Conservation (phyloP, 1,140 invertebrate genomes). For the Acromyrmex echinatior region DNA sequence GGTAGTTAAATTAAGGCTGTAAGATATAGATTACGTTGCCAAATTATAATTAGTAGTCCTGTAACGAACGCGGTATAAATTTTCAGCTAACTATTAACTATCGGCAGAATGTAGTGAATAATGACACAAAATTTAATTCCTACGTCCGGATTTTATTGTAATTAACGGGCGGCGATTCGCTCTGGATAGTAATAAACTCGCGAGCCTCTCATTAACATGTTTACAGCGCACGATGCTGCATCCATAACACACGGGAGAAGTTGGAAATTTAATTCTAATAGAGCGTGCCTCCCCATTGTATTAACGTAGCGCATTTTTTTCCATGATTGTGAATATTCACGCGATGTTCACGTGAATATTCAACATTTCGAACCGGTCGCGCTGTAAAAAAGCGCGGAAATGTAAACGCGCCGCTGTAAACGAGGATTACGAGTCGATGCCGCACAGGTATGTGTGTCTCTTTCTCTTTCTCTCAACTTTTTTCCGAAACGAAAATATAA, state of each 20-base stretch:
- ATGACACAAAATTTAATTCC: slow-evolving; percentile 10
- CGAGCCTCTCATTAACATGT: slow-evolving; percentile 14
- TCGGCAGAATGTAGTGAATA: neutral
- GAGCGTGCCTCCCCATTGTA: slow-evolving; percentile 8
- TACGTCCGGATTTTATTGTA: slow-evolving; percentile 17
- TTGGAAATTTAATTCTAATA: slow-evolving; percentile 35
- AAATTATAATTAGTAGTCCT: slow-evolving; percentile 43
- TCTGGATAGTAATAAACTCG: slow-evolving; percentile 9
- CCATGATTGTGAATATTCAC: slow-evolving; percentile 36
- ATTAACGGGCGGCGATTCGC: slow-evolving; percentile 27
- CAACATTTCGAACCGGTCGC: neutral
- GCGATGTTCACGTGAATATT: slow-evolving; percentile 32
- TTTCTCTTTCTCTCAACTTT: neutral
- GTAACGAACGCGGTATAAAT: slow-evolving; percentile 1
- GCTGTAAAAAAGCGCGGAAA: slow-evolving; percentile 54
- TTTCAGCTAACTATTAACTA: slow-evolving; percentile 39
- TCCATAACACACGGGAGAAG: neutral
- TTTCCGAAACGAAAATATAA: slow-evolving; percentile 35
- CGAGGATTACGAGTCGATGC: slow-evolving; percentile 34
- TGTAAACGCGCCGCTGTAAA: slow-evolving; percentile 52
- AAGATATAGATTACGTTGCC: slow-evolving; percentile 16
- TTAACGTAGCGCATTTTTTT: slow-evolving; percentile 29
- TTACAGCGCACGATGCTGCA: neutral
- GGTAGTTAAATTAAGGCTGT: slow-evolving; percentile 37
- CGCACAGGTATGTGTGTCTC: neutral